phyloP scores from a whole-genome alignment of 2,888 invertebrate species.

The Pollenia labialis region DNA sequence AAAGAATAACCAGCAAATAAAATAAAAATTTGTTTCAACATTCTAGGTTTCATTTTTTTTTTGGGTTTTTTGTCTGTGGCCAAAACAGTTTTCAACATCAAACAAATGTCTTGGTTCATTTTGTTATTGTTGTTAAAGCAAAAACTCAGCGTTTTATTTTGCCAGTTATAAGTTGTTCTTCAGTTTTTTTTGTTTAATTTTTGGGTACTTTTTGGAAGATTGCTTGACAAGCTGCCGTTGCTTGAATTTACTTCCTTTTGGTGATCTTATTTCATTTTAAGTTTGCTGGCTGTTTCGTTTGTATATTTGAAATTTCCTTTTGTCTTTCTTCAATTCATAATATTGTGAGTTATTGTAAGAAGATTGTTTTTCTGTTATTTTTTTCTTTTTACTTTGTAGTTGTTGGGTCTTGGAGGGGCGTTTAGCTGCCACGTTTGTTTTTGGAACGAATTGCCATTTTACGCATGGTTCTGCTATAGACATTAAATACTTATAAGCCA shows the following conservation, averaged over 20 bases:
- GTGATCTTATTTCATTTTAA: constrained; percentile 69
- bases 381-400: constrained; percentile 23
- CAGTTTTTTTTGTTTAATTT: constrained; percentile 18
- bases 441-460: constrained; percentile 76
- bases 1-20: constrained; percentile 32
- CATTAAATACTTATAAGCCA: constrained; percentile 70
- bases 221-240: constrained; percentile 70
- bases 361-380: constrained; percentile 56
- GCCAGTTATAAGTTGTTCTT: constrained; percentile 25
- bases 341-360: constrained; percentile 60
- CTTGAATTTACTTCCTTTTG: constrained; percentile 68
- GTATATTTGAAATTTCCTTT: constrained; percentile 54
- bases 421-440: constrained; percentile 73
- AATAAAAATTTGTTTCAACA: constrained; percentile 58
- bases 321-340: constrained; percentile 66
- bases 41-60: constrained; percentile 57
- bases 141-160: constrained; percentile 33
- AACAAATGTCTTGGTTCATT: constrained; percentile 67
- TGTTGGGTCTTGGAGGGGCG: constrained; percentile 67
- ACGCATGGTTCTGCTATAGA: constrained; percentile 70
- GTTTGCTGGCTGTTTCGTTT: constrained; percentile 50
- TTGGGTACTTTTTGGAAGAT: constrained; percentile 54
- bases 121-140: constrained; percentile 61
- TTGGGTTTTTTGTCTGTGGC: background rate
- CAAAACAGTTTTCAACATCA: constrained; percentile 53